Evolutionary conservation across 2,888 invertebrate genomes (phyloP).

Genomic region (Limnephilus marmoratus): DNA sequence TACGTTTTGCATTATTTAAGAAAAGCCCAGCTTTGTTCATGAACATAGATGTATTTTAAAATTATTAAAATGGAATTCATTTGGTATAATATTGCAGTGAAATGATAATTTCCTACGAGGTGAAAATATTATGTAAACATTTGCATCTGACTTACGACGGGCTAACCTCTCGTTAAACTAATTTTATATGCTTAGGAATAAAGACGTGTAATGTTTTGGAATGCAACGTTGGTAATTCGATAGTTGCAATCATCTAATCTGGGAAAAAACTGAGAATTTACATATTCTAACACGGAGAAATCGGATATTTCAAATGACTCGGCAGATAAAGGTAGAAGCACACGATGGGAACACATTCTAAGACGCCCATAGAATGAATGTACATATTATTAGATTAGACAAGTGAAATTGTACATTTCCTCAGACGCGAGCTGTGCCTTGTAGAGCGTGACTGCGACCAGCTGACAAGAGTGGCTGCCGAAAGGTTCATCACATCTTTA

Average conservation of each 20-base stretch:
- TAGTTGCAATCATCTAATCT: not conserved
- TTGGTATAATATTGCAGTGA: not conserved
- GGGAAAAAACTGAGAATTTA: not conserved
- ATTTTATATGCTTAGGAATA: not conserved
- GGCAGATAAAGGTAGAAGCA: not conserved
- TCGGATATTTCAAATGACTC: not conserved
- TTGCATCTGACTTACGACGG: not conserved
- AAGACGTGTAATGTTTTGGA: not conserved
- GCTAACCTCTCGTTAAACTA: not conserved
- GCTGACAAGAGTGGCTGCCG: not conserved
- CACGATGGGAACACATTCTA: not conserved
- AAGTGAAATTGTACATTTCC: slow-evolving; percentile 61
- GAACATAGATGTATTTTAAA: not conserved
- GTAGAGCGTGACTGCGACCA: slow-evolving; percentile 58
- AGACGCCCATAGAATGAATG: not conserved
- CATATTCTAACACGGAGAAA: not conserved
- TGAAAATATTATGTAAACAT: not conserved
- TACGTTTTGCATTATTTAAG: not conserved
- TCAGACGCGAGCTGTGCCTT: slow-evolving; percentile 37
- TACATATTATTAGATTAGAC: not conserved
- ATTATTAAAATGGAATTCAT: not conserved
- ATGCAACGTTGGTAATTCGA: not conserved
- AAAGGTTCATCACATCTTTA: not conserved
- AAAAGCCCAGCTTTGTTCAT: not conserved
- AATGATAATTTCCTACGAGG: not conserved